These are phyloP conservation scores for Ara ararauna DNA, from an alignment of 2,797 vertebrate genomes.

Conservation along the genomic window DNA sequence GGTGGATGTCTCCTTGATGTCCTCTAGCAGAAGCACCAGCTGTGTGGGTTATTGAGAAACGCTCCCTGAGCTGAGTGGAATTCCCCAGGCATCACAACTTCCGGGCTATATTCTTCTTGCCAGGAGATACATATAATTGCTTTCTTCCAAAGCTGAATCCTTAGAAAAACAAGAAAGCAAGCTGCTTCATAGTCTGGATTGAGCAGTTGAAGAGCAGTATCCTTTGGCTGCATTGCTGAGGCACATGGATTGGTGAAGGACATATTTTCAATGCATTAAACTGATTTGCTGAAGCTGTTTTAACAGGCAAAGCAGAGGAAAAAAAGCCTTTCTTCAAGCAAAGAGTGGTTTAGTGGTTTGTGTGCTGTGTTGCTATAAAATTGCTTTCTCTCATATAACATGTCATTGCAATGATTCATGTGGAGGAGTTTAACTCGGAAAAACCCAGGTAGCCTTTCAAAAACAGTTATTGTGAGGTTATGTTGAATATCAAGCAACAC, in stretches of 20 bases:
- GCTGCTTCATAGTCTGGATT: background rate
- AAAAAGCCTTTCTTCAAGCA: background rate
- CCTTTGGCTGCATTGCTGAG: background rate
- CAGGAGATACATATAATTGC: background rate
- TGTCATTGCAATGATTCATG: background rate
- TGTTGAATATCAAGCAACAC: background rate
- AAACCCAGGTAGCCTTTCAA: background rate
- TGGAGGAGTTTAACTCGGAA: background rate
- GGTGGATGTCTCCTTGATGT: background rate
- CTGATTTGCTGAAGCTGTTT: background rate
- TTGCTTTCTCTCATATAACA: background rate
- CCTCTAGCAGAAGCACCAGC: background rate
- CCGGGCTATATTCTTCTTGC: background rate
- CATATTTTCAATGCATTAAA: background rate
- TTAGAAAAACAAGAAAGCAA: background rate
- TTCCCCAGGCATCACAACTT: background rate
- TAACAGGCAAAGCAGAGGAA: background rate
- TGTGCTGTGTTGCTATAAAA: background rate
- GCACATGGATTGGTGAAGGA: background rate
- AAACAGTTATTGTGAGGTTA: background rate
- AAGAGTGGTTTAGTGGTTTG: background rate
- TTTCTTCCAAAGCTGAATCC: background rate
- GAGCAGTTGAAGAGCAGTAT: background rate
- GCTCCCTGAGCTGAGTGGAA: background rate
- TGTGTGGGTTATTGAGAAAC: background rate